A percentile compares a stretch with the other conserved stretches of the same genome.
Evolutionary conservation across 2,797 vertebrate species (phyloP).

Genomic region (Gymnoscopelus braueri): DNA sequence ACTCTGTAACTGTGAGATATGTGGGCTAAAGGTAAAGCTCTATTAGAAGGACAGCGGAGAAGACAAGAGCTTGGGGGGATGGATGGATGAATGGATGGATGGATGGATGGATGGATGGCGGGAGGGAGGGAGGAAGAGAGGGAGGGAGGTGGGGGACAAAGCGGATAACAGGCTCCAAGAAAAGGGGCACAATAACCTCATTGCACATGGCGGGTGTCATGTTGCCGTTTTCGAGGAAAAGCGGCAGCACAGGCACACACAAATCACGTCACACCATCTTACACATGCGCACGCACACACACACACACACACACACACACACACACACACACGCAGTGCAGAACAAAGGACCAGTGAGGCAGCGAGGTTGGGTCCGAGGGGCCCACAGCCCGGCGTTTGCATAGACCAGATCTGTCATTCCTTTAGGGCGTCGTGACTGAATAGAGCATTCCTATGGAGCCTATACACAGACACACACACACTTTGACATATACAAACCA

Average conservation of each 20-base stretch:
- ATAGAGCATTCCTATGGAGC: slow-evolving; percentile 64
- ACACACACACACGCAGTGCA: slow-evolving; percentile 16
- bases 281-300: neutral
- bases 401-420: slow-evolving; percentile 66
- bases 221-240: slow-evolving; percentile 10
- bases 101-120: slow-evolving; percentile 4
- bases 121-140: slow-evolving; percentile 45
- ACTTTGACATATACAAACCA: neutral
- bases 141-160: slow-evolving; percentile 4
- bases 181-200: slow-evolving; percentile 11
- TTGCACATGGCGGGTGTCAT: neutral
- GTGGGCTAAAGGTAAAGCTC: no score
- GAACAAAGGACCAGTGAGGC: slow-evolving; percentile 67
- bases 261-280: neutral
- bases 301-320: slow-evolving; percentile 16
- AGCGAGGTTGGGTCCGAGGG: slow-evolving; percentile 51
- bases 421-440: slow-evolving; percentile 51
- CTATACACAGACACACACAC: slow-evolving; percentile 26
- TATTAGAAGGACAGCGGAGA: no score
- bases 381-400: slow-evolving; percentile 37
- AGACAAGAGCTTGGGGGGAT: no score
- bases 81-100: no score
- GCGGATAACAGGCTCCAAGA: slow-evolving; percentile 9
- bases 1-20: no score
- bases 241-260: slow-evolving; percentile 4